Evolutionary conservation across 2,888 invertebrate species (phyloP).

Genomic region (Sminthurides aquaticus): DNA sequence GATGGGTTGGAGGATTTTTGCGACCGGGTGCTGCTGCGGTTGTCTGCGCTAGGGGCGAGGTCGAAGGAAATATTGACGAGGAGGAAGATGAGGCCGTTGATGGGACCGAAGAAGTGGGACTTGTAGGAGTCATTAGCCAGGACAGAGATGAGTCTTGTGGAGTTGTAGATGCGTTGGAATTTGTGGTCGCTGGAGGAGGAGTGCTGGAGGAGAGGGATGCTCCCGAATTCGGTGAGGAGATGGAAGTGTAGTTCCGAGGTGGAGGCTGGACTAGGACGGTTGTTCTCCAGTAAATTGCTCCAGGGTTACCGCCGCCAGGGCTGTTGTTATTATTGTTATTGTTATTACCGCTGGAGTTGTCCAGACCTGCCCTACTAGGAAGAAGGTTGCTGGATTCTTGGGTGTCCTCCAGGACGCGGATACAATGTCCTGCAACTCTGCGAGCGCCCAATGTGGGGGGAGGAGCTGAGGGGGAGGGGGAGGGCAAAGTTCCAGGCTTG

Average conservation of each 20-base stretch:
- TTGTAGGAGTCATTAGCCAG: background rate
- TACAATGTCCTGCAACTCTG: slow-evolving; percentile 25
- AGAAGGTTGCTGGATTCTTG: too few species aligned
- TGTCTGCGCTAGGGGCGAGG: background rate
- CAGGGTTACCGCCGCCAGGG: slow-evolving; percentile 7
- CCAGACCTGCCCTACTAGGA: too few species aligned
- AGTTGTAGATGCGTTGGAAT: slow-evolving; percentile 11
- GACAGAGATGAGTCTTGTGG: background rate
- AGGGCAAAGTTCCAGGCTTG: slow-evolving; percentile 9
- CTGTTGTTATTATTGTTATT: background rate
- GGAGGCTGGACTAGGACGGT: slow-evolving; percentile 40
- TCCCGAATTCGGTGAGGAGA: background rate
- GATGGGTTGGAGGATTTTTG: background rate
- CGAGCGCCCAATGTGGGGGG: background rate
- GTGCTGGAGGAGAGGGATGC: background rate
- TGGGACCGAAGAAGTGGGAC: background rate
- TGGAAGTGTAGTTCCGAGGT: slow-evolving; percentile 24
- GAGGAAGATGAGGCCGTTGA: background rate
- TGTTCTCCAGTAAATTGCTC: slow-evolving; percentile 34
- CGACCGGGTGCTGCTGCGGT: too few species aligned
- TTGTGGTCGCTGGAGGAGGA: slow-evolving; percentile 18
- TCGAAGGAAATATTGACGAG: too few species aligned
- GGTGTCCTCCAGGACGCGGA: slow-evolving; percentile 14
- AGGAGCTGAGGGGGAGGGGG: background rate
- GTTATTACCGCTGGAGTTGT: too few species aligned